These are phyloP conservation scores for Drosophila acutilabella DNA, from an alignment of 2,888 invertebrate genomes.

Conservation along the genomic window DNA sequence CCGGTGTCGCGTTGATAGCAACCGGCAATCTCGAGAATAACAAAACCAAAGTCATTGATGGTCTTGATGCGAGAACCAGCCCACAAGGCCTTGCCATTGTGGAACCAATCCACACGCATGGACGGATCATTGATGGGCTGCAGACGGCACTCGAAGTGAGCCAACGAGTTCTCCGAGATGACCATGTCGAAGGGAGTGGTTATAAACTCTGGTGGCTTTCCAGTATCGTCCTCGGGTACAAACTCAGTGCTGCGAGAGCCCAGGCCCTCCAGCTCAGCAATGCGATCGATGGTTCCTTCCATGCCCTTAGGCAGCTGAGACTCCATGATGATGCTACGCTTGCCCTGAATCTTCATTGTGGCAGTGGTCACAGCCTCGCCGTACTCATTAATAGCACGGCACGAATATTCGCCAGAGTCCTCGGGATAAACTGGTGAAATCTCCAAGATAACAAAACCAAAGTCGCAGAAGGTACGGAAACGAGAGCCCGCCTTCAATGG, in stretches of 20 bases:
- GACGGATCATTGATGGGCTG: constrained; percentile 96
- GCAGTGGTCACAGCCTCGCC: constrained; percentile 96
- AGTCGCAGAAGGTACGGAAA: constrained; percentile 98
- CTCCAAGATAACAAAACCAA: constrained; percentile 98
- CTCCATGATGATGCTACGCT: constrained; percentile 95
- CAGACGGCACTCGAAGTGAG: constrained; percentile 96
- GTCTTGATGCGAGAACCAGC: constrained; percentile 97
- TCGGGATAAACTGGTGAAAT: constrained; percentile 98
- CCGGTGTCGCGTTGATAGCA: constrained; percentile 97
- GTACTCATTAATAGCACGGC: constrained; percentile 94
- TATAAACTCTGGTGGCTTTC: constrained; percentile 95
- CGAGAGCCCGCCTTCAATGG: constrained; percentile 94
- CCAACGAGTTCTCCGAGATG: constrained; percentile 93
- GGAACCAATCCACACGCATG: constrained; percentile 98
- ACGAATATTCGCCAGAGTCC: constrained; percentile 96
- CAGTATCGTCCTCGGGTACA: constrained; percentile 92
- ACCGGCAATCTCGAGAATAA: constrained; percentile 97
- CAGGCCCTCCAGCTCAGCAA: constrained; percentile 95
- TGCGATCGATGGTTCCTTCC: constrained; percentile 97
- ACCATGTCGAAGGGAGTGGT: constrained; percentile 94
- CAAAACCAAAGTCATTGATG: constrained; percentile 98
- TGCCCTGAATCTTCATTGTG: constrained; percentile 95
- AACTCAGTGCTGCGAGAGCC: constrained; percentile 89
- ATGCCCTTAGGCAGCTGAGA: constrained; percentile 96
- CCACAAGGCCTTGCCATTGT: constrained; percentile 96